phyloP scores from a whole-genome alignment of 2,888 invertebrate species.

The Agrypnus murinus region DNA sequence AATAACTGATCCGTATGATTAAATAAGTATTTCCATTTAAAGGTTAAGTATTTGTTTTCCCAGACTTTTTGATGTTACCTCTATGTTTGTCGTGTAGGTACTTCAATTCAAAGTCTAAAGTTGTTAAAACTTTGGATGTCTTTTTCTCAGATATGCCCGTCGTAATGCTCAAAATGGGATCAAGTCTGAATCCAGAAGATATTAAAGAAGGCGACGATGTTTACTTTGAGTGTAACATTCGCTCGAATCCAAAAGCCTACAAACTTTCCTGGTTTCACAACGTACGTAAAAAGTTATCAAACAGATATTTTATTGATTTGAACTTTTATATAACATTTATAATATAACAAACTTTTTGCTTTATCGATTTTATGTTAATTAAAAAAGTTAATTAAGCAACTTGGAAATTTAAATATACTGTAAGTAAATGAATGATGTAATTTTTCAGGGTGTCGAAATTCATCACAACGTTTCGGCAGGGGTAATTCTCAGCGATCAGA shows the following conservation, averaged over 20 bases:
- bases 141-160: constrained; percentile 84
- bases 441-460: constrained; percentile 83
- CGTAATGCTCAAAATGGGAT: constrained; percentile 88
- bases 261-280: constrained; percentile 92
- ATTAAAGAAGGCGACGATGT: constrained; percentile 94
- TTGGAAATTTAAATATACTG: too few relatives aligned
- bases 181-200: constrained; percentile 87
- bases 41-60: too few relatives aligned
- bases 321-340: not conserved
- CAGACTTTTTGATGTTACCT: too few relatives aligned
- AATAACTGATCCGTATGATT: too few relatives aligned
- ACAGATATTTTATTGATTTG: constrained; percentile 32
- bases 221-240: constrained; percentile 90
- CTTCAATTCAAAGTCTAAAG: constrained; percentile 39
- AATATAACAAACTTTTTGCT: too few relatives aligned
- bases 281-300: constrained; percentile 74
- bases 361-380: too few relatives aligned
- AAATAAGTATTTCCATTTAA: too few relatives aligned
- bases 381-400: too few relatives aligned
- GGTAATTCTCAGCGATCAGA: constrained; percentile 89
- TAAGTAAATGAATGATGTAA: constrained; percentile 19
- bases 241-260: constrained; percentile 88
- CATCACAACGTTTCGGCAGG: constrained; percentile 88
- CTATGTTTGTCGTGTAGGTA: constrained; percentile 36
- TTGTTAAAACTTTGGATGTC: constrained; percentile 47